These are phyloP conservation scores for Chiridota heheva DNA, from an alignment of 35 echinoderm and acorn worm genomes.

Conservation along the genomic window DNA sequence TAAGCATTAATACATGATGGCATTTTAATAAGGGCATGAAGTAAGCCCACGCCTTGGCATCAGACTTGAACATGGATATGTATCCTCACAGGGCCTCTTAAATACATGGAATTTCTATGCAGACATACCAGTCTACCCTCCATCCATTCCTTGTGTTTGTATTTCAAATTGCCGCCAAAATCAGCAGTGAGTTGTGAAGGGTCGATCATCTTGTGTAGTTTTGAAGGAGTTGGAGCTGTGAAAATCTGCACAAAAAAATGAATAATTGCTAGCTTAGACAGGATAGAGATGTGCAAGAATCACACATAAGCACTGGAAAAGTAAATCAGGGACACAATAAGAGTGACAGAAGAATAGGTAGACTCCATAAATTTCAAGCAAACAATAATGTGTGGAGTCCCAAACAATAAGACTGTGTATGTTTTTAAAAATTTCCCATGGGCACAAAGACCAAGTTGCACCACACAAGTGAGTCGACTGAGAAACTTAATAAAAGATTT, in stretches of 20 bases:
- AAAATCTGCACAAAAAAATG: slow-evolving; percentile 56
- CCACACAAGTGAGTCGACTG: too few relatives aligned
- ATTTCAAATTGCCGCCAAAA: slow-evolving; percentile 81
- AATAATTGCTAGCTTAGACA: background rate
- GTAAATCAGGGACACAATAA: background rate
- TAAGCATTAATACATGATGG: too few relatives aligned
- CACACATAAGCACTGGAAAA: background rate
- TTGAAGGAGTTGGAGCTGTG: slow-evolving; percentile 49
- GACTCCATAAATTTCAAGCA: background rate
- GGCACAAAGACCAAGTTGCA: too few relatives aligned
- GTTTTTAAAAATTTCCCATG: too few relatives aligned
- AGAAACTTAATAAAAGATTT: too few relatives aligned
- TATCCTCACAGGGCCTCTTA: background rate
- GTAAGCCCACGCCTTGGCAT: background rate
- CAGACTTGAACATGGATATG: background rate
- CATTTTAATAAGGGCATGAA: too few relatives aligned
- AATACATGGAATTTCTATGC: background rate
- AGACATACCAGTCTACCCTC: slow-evolving; percentile 88
- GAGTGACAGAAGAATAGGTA: too few relatives aligned
- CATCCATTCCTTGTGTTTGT: slow-evolving; percentile 92
- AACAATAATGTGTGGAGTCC: background rate
- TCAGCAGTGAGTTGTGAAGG: slow-evolving; percentile 78
- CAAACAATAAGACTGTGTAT: too few relatives aligned
- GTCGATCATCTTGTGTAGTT: slow-evolving; percentile 76
- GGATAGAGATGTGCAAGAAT: background rate